Evolutionary conservation across 1,140 invertebrate species (phyloP).

Genomic region (Lordiphosa clarofinis): DNA sequence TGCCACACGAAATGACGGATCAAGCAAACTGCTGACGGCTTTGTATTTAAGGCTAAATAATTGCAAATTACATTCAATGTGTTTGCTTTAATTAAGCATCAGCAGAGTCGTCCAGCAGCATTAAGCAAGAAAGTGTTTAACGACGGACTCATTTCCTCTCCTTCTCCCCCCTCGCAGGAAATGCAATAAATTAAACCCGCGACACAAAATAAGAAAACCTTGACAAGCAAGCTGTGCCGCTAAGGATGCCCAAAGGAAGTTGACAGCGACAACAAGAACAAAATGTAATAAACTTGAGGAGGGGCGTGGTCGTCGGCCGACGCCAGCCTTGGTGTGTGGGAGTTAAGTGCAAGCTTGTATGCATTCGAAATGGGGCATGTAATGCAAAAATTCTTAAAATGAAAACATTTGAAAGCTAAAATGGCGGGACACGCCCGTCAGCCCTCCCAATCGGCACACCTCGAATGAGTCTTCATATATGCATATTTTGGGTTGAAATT

Average conservation of each 20-base stretch:
- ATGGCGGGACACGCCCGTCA: constrained; percentile 25
- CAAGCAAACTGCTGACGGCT: constrained; percentile 24
- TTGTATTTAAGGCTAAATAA: constrained; percentile 37
- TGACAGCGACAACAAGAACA: constrained; percentile 1
- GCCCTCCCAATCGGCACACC: constrained; percentile 3
- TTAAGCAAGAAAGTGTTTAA: constrained; percentile 20
- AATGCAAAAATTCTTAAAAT: constrained; percentile 40
- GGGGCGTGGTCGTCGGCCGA: constrained; percentile 8
- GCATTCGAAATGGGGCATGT: constrained; percentile 13
- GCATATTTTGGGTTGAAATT: too few species aligned
- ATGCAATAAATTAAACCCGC: constrained; percentile 58
- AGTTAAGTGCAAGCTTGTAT: constrained; percentile 30
- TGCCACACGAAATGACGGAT: constrained; percentile 23
- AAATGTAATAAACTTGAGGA: constrained; percentile 41
- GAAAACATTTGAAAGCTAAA: constrained; percentile 39
- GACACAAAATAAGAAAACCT: constrained; percentile 22
- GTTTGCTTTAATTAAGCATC: constrained; percentile 45
- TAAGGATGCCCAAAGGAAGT: constrained; percentile 7
- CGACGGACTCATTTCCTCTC: constrained; percentile 5
- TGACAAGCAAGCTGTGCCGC: constrained; percentile 7
- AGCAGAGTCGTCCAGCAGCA: constrained; percentile 12
- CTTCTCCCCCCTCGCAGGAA: constrained; percentile 34
- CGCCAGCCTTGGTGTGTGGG: constrained; percentile 12
- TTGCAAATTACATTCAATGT: constrained; percentile 49
- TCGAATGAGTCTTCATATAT: background rate